Evolutionary conservation across 2,888 invertebrate genomes (phyloP).

Genomic region (Chaetogeoica ovagalla): DNA sequence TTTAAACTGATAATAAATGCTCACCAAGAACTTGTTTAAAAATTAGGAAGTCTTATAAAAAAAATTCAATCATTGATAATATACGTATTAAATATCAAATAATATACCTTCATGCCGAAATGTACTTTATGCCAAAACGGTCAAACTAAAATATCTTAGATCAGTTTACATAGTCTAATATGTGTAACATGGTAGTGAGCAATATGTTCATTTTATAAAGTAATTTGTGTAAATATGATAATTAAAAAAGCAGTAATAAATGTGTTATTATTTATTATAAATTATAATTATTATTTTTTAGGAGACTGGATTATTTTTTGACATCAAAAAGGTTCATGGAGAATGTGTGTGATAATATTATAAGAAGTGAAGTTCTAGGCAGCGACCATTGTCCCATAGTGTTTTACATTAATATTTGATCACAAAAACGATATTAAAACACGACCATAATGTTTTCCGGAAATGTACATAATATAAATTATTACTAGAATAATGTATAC

Average conservation of each 20-base stretch:
- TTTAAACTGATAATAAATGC: too few relatives aligned
- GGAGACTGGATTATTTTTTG: conserved; percentile 95
- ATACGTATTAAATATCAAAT: too few relatives aligned
- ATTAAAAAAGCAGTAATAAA: not conserved
- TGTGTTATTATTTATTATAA: not conserved
- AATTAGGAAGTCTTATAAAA: too few relatives aligned
- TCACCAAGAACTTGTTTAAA: too few relatives aligned
- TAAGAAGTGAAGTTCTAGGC: conserved; percentile 79
- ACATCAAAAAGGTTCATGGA: conserved; percentile 78
- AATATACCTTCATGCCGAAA: too few relatives aligned
- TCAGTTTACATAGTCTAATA: not conserved
- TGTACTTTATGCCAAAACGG: too few relatives aligned
- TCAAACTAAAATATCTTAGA: too few relatives aligned
- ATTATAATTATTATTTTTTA: conserved; percentile 59
- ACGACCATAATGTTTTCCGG: not conserved
- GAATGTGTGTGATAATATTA: conserved; percentile 81
- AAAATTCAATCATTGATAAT: too few relatives aligned
- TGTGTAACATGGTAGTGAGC: not conserved
- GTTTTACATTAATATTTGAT: conserved; percentile 69
- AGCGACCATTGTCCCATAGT: conserved; percentile 96
- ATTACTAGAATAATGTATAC: not conserved
- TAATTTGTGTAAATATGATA: not conserved
- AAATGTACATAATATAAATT: not conserved
- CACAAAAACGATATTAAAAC: not conserved
- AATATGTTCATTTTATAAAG: not conserved